Conservation (phyloP, 2,888 invertebrate species). For the Mermis nigrescens region DNA sequence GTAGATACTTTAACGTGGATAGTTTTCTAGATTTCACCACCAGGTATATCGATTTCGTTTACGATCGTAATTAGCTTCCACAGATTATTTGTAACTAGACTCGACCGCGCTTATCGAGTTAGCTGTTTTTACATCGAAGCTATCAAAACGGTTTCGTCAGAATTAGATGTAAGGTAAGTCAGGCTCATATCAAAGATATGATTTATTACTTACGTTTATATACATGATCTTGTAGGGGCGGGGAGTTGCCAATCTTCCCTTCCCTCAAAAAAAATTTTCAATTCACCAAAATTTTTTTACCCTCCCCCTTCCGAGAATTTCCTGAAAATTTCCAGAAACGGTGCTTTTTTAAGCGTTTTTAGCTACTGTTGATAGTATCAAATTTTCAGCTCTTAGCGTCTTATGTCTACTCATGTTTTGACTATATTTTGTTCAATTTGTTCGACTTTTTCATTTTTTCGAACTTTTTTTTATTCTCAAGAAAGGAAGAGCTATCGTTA, state of each 20-base stretch:
- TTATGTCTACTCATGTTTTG: no score
- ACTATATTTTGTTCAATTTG: no score
- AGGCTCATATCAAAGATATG: background rate
- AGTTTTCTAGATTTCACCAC: constrained; percentile 3
- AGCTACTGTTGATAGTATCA: no score
- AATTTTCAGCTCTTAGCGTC: no score
- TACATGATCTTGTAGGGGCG: background rate
- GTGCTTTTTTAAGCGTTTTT: no score
- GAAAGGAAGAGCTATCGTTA: no score
- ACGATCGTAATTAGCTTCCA: constrained; percentile 12
- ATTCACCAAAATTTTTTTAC: no score
- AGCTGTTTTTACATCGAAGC: constrained; percentile 12
- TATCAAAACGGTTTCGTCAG: constrained; percentile 2
- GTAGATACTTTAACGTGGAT: no score
- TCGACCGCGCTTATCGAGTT: constrained; percentile 11
- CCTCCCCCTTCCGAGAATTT: no score
- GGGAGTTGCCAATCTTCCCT: background rate
- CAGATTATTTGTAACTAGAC: constrained; percentile 10
- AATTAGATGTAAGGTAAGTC: constrained; percentile 10
- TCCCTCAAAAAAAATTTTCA: background rate
- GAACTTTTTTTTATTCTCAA: no score
- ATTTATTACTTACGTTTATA: background rate
- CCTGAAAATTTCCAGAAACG: no score
- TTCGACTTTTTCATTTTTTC: no score
- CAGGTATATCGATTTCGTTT: constrained; percentile 5